These are phyloP conservation scores for Triplophysa tibetana DNA, from an alignment of 2,113 vertebrate genomes.

Conservation along the genomic window DNA sequence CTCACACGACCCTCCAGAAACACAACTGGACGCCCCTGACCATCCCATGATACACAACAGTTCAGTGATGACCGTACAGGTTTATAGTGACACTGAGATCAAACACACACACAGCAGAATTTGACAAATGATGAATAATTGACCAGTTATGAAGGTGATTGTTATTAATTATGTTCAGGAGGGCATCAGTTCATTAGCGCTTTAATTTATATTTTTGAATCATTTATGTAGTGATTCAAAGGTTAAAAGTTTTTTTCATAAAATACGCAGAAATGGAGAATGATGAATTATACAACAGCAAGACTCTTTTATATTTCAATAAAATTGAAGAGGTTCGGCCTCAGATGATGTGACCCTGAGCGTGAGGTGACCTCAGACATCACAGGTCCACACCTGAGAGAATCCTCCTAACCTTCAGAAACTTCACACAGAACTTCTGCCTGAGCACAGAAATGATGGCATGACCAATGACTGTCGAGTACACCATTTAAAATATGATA, in stretches of 20 bases:
- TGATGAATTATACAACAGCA: slow-evolving; percentile 42
- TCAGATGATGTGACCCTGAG: neutral
- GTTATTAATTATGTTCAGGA: neutral
- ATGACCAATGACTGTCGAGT: too few species aligned
- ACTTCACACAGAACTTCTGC: neutral
- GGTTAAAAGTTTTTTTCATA: neutral
- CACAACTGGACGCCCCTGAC: too few species aligned
- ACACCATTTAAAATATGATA: too few species aligned
- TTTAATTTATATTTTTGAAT: neutral
- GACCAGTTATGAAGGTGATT: neutral
- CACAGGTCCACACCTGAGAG: neutral
- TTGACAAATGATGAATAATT: neutral
- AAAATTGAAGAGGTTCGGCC: slow-evolving; percentile 9
- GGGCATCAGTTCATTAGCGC: neutral
- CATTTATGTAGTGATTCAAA: neutral
- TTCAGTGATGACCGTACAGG: too few species aligned
- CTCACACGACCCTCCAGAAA: too few species aligned
- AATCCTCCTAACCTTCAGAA: neutral
- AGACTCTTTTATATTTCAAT: slow-evolving; percentile 10
- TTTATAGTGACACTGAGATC: neutral
- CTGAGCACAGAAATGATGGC: too few species aligned
- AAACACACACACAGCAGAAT: neutral
- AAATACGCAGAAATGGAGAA: neutral
- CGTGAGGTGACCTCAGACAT: neutral
- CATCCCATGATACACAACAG: too few species aligned